phyloP scores from a whole-genome alignment of 2,888 invertebrate genomes.

The Chrysolina haemoptera region DNA sequence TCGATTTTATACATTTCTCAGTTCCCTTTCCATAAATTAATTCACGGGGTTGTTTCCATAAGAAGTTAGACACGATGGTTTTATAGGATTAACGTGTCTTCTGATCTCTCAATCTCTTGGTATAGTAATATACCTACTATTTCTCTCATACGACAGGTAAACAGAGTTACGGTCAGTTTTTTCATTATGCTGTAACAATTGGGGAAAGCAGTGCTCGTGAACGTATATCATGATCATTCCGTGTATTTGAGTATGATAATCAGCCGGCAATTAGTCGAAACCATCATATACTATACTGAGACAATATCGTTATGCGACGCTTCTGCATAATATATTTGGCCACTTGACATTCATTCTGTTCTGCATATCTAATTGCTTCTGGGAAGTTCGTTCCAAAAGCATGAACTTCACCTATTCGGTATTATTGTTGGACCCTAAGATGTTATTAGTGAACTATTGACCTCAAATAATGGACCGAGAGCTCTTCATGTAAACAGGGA shows the following conservation, averaged over 20 bases:
- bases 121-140: no score
- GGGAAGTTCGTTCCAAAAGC: not conserved
- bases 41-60: no score
- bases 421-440: not conserved
- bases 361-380: not conserved
- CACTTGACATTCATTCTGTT: not conserved
- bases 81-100: no score
- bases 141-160: no score
- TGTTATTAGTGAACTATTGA: constrained; percentile 1
- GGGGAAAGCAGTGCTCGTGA: no score
- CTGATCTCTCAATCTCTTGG: no score
- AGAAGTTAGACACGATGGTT: no score
- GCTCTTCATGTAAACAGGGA: no score
- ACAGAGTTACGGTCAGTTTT: no score
- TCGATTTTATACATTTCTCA: no score
- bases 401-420: not conserved
- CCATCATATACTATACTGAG: not conserved
- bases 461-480: not conserved
- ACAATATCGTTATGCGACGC: not conserved
- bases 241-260: not conserved
- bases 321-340: not conserved
- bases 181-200: no score
- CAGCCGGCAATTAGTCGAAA: not conserved
- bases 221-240: not conserved
- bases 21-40: no score